Base-by-base conservation (phyloP, 2,797 vertebrate species). In the Okamejei kenojei region DNA sequence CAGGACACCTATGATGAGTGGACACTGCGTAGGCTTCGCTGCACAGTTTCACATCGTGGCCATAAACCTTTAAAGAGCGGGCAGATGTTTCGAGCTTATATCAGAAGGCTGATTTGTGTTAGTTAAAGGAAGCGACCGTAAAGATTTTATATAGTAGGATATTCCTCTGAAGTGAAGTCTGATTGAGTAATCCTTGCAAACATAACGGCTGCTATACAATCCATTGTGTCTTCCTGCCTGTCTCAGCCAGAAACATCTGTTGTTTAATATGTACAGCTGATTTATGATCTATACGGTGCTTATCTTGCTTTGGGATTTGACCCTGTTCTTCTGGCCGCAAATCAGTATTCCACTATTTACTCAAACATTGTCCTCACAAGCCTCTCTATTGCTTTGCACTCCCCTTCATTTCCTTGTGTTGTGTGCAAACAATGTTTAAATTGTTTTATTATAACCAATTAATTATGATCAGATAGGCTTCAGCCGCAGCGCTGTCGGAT, bases 401-500 rank as follows among this genome's bases (percentile, higher is more conserved):
- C 93, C 93, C 93, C 95, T 95, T 95, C 38, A 94, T 95, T 95
- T 96, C 95, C 95, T 95, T 94, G 45, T 94, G 94, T 95, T 94
- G 93, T 94, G 93, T 93, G 94, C 95, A 96, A 96, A 96, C 84
- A 95, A 90, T 94, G 95, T 95, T 94, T 95, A 95, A 95, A 96
- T 95, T 94, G 95, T 94, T 96, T 96, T 96, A 95, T 94, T 95
- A 95, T 95, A 95, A 95, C 94, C 94, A 94, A 94, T 95, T 95
- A 95, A 95, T 95, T 95, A 95, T 82, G 68, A 71, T 93, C 93
- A 93, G 94, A 94, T 94, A 95, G 95, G 95, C 29, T 76, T 92
- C 68, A 54, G 71, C 58, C 45, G 68, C 23, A 45, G 38, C 90
- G 90, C 93, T 45, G 61, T 38, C 92, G 6, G 1, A 94, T 95